Conservation (phyloP, 2,113 vertebrate genomes). For the Solea solea region DNA sequence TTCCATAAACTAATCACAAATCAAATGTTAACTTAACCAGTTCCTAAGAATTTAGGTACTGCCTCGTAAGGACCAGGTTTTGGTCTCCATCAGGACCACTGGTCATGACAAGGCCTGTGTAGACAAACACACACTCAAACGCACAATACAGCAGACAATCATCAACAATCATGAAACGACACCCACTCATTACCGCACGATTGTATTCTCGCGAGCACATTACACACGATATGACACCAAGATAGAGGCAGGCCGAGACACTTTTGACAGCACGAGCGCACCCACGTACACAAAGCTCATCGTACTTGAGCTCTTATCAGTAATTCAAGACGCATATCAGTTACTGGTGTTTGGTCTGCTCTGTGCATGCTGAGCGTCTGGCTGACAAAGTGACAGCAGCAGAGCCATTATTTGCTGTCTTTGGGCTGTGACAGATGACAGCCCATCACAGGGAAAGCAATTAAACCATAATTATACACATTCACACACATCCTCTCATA, state of each 20-base stretch:
- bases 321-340: constrained; percentile 82
- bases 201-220: constrained; percentile 30
- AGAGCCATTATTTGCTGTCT: constrained; percentile 83
- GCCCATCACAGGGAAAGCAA: constrained; percentile 82
- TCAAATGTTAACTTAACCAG: no score
- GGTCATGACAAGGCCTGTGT: not conserved
- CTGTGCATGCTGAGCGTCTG: constrained; percentile 76
- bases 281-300: constrained; percentile 64
- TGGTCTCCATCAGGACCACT: no score
- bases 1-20: no score
- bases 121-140: constrained; percentile 27
- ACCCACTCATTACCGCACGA: constrained; percentile 27
- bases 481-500: constrained; percentile 54
- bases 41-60: no score
- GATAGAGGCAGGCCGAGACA: no score
- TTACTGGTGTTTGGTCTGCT: constrained; percentile 78
- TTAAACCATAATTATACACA: constrained; percentile 82
- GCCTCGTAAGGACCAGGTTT: no score
- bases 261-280: constrained; percentile 19
- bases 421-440: constrained; percentile 84
- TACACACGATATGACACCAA: constrained; percentile 6
- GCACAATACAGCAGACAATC: constrained; percentile 30
- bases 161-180: constrained; percentile 46
- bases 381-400: constrained; percentile 78
- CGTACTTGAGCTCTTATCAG: constrained; percentile 76